Percentiles rank a stretch among this genome's conserved stretches.
Evolutionary conservation across 2,888 invertebrate species (phyloP).

Genomic region (Microctonus brassicae): DNA sequence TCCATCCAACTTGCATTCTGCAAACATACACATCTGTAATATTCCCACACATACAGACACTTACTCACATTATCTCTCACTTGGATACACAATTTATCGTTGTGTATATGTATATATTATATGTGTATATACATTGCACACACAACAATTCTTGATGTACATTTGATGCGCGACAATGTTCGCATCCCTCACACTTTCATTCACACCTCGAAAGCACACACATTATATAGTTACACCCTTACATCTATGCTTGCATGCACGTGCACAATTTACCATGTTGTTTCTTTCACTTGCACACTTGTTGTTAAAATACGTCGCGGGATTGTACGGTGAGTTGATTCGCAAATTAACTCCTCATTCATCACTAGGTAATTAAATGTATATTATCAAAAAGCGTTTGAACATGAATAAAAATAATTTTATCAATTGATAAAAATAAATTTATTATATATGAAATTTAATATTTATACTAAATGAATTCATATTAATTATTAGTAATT

Average conservation of each 20-base stretch:
- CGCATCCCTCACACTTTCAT: constrained; percentile 16
- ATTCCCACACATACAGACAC: too few species aligned
- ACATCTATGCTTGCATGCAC: constrained; percentile 11
- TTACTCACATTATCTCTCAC: too few species aligned
- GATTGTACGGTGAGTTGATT: constrained; percentile 56
- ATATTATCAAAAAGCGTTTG: too few species aligned
- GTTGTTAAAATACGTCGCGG: constrained; percentile 47
- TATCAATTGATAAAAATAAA: too few species aligned
- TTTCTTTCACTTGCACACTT: constrained; percentile 7
- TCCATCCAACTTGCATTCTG: not conserved
- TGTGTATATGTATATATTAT: not conserved
- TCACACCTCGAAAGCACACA: constrained; percentile 4
- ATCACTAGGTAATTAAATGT: too few species aligned
- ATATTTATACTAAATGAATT: too few species aligned
- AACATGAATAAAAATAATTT: not conserved
- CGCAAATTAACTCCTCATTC: constrained; percentile 57
- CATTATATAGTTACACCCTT: not conserved
- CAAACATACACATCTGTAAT: not conserved
- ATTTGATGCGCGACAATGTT: not conserved
- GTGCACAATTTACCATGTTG: too few species aligned
- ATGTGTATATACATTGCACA: not conserved
- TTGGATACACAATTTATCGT: too few species aligned
- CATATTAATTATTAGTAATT: too few species aligned
- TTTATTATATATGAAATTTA: too few species aligned
- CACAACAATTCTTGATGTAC: not conserved